Percentiles rank a stretch among this genome's conserved stretches.
Evolutionary conservation across 2,888 invertebrate genomes (phyloP).

Genomic region (Malacosoma neustria): DNA sequence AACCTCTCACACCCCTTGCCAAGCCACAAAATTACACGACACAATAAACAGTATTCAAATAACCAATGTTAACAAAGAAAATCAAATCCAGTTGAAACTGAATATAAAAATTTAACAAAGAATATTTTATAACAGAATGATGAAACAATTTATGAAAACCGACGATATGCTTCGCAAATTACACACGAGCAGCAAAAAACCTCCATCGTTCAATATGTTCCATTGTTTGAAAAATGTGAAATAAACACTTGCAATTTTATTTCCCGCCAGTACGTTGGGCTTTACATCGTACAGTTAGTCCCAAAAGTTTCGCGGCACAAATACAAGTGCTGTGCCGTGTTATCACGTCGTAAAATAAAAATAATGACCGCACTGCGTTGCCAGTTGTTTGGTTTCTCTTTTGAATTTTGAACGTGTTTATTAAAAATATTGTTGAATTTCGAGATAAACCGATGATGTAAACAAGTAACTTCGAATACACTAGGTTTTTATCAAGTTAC

Average conservation of each 20-base stretch:
- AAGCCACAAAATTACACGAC: too few relatives aligned
- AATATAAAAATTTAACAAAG: too few relatives aligned
- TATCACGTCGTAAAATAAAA: conserved; percentile 43
- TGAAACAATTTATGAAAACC: neutral
- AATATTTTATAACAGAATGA: neutral
- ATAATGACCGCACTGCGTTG: conserved; percentile 31
- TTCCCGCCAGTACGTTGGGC: conserved; percentile 10
- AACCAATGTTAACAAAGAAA: too few relatives aligned
- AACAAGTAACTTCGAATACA: too few relatives aligned
- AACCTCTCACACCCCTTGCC: too few relatives aligned
- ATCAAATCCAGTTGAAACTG: too few relatives aligned
- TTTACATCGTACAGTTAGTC: conserved; percentile 17
- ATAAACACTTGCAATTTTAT: conserved; percentile 10
- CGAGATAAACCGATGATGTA: too few relatives aligned
- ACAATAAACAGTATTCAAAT: too few relatives aligned
- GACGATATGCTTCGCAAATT: neutral
- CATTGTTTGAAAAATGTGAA: neutral
- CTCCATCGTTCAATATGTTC: neutral
- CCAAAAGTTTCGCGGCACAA: conserved; percentile 23
- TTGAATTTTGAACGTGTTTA: neutral
- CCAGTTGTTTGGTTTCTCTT: conserved; percentile 12
- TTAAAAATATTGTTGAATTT: neutral
- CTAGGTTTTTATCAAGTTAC: too few relatives aligned
- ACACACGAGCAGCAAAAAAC: neutral
- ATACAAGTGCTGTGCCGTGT: conserved; percentile 29